phyloP scores from a whole-genome alignment of 2,888 invertebrate species.

The Sericinus montela region DNA sequence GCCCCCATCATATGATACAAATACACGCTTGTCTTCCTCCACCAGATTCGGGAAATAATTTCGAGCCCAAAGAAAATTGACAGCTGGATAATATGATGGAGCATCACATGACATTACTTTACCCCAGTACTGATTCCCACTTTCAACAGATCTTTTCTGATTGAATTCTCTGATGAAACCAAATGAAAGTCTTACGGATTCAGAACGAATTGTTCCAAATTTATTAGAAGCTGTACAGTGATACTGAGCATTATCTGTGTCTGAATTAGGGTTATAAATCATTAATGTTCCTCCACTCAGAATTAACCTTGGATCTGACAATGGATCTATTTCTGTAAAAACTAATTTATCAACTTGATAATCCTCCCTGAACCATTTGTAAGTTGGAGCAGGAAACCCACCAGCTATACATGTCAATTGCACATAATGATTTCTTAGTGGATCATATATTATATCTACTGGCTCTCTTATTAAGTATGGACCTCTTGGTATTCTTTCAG shows the following conservation, averaged over 20 bases:
- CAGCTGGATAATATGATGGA: conserved; percentile 93
- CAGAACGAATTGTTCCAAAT: conserved; percentile 93
- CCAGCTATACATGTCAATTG: conserved; percentile 89
- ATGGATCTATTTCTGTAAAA: conserved; percentile 87
- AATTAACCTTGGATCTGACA: conserved; percentile 86
- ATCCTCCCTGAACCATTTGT: conserved; percentile 94
- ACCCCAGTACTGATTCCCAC: conserved; percentile 95
- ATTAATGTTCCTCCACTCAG: conserved; percentile 95
- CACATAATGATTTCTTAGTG: conserved; percentile 87
- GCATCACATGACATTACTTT: conserved; percentile 95
- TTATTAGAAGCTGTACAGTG: conserved; percentile 95
- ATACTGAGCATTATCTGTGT: conserved; percentile 90
- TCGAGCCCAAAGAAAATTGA: conserved; percentile 95
- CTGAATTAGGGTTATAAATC: conserved; percentile 90
- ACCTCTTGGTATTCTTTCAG: conserved; percentile 89
- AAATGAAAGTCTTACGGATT: conserved; percentile 92
- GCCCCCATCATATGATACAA: conserved; percentile 96
- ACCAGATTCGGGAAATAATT: conserved; percentile 95
- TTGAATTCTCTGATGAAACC: conserved; percentile 95
- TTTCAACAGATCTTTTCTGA: conserved; percentile 89
- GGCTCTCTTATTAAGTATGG: conserved; percentile 95
- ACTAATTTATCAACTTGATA: conserved; percentile 88
- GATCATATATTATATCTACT: conserved; percentile 89
- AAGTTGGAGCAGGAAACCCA: conserved; percentile 93
- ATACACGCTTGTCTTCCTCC: conserved; percentile 94